Base-by-base conservation (phyloP, 1,140 invertebrate genomes). In the Drosophila setifemur region DNA sequence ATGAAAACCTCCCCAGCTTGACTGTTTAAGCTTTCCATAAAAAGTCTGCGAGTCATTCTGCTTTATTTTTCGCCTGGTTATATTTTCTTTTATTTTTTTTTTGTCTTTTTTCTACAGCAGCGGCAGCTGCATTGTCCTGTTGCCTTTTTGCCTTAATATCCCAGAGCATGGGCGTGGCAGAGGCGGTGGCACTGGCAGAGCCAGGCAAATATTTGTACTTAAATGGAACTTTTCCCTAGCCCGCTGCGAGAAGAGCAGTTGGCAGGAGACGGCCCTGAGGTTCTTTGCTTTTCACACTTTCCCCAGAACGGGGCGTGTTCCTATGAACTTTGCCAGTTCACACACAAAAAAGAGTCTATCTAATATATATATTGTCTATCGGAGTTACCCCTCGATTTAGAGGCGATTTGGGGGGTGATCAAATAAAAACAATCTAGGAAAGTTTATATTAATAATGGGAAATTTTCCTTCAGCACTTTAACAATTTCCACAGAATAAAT, bases 191-290 rank as follows among this genome's bases (percentile, higher is more conserved):
- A 5, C 4, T 21, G 14, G 12, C 57, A 7, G 11, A 7, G n/a
- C 23, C 25, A 29, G 28, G 66, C 66, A 67, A 70, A 70, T 70
- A 70, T 70, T 70, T 69, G 64, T 9, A 55, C 61, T 68, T 57
- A 7, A 69, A 68, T 50, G 14, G 63, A 70, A 70, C 35, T 70
- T 70, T 68, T 57, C 42, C 29, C 40, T 39, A 40, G 33, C 57
- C 37, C 29, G 21, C 37, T 28, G 39, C 9, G n/a, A 43, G 54
- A 28, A 37, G 31, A 47, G 33, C 57, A 48, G 44, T 48, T 28
- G n/a, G 23, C 14, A 28, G 12, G 25, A 44, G 19, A 28, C 21
- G 23, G 60, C 45, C 37, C n/a, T 8, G 11, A 21, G 49, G 11
- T 40, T 55, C 40, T 69, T 69, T 69, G 28, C 49, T 57, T 57